These are phyloP conservation scores for Nasonia oneida DNA, from an alignment of 2,888 invertebrate species.

Conservation along the genomic window DNA sequence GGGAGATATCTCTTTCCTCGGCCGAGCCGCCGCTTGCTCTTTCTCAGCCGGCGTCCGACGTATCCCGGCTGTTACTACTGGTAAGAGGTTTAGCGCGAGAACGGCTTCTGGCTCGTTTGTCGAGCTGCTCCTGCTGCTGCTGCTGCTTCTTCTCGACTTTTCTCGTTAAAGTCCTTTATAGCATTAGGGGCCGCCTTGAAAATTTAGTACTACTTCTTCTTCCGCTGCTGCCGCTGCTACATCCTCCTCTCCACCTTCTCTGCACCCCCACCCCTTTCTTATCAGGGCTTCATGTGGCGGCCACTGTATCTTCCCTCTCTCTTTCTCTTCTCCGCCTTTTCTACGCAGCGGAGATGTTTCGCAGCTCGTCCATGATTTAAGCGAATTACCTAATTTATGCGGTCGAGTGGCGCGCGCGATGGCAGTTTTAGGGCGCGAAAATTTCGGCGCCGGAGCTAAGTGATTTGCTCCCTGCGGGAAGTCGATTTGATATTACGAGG, in stretches of 20 bases:
- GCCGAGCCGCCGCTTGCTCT: neutral
- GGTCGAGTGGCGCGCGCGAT: neutral
- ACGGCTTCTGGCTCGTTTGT: conserved; percentile 51
- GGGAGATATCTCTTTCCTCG: conserved; percentile 27
- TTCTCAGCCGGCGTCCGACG: conserved; percentile 38
- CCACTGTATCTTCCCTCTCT: neutral
- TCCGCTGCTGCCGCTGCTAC: neutral
- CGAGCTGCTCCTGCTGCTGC: conserved; percentile 29
- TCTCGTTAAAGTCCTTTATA: conserved; percentile 61
- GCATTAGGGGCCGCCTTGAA: conserved; percentile 48
- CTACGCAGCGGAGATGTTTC: conserved; percentile 25
- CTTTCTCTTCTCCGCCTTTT: neutral
- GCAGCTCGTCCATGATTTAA: conserved; percentile 44
- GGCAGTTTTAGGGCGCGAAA: neutral
- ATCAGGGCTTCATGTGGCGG: neutral
- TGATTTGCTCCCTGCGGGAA: conserved; percentile 4
- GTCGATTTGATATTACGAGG: conserved; percentile 1
- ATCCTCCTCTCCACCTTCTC: neutral
- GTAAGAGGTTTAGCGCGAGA: conserved; percentile 58
- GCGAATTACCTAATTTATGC: conserved; percentile 51
- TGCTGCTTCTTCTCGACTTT: conserved; percentile 58
- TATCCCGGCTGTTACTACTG: conserved; percentile 56
- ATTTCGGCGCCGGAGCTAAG: conserved; percentile 1
- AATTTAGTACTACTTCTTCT: conserved; percentile 58
- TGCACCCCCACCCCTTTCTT: neutral